phyloP scores from a whole-genome alignment of 2,888 invertebrate species.

The Ectobius pallidus region DNA sequence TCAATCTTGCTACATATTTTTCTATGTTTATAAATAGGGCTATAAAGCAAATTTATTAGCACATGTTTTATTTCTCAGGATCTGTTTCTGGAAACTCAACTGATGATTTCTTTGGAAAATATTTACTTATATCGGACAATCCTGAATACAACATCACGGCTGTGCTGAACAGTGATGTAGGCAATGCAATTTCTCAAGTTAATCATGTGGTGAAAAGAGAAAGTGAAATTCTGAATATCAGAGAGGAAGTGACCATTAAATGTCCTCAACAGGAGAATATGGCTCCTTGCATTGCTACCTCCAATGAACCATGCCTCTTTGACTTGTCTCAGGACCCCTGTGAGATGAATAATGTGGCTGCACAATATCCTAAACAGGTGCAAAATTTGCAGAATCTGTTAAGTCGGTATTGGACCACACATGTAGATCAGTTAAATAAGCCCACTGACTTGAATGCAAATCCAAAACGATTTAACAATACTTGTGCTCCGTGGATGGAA shows the following conservation, averaged over 20 bases:
- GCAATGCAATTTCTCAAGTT: conserved; percentile 49
- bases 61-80: not conserved
- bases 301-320: conserved; percentile 66
- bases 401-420: conserved; percentile 58
- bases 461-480: conserved; percentile 72
- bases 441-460: conserved; percentile 65
- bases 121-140: conserved; percentile 52
- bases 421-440: conserved; percentile 61
- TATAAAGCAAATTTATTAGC: no score
- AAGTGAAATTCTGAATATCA: conserved; percentile 35
- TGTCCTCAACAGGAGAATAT: conserved; percentile 43
- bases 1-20: no score
- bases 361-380: conserved; percentile 57
- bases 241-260: conserved; percentile 34
- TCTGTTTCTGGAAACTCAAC: conserved; percentile 44
- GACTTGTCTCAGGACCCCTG: conserved; percentile 80
- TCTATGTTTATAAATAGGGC: no score
- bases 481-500: conserved; percentile 71
- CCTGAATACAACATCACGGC: conserved; percentile 56
- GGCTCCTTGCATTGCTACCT: conserved; percentile 46
- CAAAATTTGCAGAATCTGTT: conserved; percentile 57
- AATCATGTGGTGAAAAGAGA: not conserved
- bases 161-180: conserved; percentile 54
- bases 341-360: conserved; percentile 71
- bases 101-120: conserved; percentile 57